A percentile compares a stretch with the other conserved stretches of the same genome.
Conservation (phyloP, 2,113 vertebrate species). For the Psettodes erumei region DNA sequence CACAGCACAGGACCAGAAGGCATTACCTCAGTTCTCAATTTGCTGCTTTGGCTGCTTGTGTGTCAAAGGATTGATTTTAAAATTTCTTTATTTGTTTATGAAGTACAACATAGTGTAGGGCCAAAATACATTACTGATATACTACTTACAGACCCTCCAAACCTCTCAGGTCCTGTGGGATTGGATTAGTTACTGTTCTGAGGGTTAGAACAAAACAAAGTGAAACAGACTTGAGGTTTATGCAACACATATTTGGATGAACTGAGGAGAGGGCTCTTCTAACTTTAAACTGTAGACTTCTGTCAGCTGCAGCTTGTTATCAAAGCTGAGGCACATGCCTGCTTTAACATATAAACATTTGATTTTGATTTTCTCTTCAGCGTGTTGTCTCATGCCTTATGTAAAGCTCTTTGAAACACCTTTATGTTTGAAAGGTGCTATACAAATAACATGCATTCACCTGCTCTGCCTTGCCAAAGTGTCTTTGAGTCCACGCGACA, state of each 20-base stretch:
- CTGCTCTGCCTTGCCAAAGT: conserved; percentile 20
- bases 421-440: conserved; percentile 19
- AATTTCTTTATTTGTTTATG: conserved; percentile 25
- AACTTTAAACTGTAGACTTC: conserved; percentile 1
- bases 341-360: not conserved
- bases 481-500: conserved; percentile 28
- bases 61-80: conserved; percentile 17
- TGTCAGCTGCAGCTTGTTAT: not conserved
- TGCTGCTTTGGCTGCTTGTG: not conserved
- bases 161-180: not conserved
- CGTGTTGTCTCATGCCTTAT: not conserved
- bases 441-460: not conserved
- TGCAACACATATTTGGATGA: conserved; percentile 8
- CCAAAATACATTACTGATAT: not conserved
- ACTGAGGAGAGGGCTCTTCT: not conserved
- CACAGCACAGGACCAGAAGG: not conserved
- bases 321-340: not conserved
- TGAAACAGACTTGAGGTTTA: conserved; percentile 1
- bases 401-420: conserved; percentile 17
- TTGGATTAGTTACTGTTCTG: not conserved
- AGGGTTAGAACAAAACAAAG: not conserved
- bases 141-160: not conserved
- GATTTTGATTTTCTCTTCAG: not conserved
- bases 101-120: conserved; percentile 16
- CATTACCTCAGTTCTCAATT: conserved; percentile 6